Evolutionary conservation across 1,140 invertebrate genomes (phyloP).

Genomic region (Drosophila willistoni): DNA sequence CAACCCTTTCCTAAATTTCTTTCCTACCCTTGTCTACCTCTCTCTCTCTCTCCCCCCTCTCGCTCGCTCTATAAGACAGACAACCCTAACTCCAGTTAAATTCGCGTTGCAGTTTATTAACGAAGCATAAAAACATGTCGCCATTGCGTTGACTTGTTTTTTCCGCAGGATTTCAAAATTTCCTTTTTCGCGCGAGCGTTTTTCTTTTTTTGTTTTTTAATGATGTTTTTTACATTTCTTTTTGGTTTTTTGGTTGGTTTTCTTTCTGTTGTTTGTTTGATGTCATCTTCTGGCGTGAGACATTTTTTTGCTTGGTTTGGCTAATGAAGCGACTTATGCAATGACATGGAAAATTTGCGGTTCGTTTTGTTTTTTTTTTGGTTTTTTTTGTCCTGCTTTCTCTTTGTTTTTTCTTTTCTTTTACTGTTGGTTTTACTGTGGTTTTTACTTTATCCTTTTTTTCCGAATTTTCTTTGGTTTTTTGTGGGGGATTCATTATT

Average conservation of each 20-base stretch:
- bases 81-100: constrained; percentile 33
- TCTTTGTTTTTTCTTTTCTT: constrained; percentile 23
- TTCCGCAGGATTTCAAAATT: constrained; percentile 43
- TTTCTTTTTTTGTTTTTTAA: constrained; percentile 52
- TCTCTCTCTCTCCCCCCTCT: not conserved
- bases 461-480: constrained; percentile 6
- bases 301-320: constrained; percentile 53
- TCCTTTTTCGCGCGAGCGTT: constrained; percentile 9
- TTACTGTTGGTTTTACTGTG: constrained; percentile 1
- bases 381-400: constrained; percentile 21
- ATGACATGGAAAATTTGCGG: constrained; percentile 79
- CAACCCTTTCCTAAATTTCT: not conserved
- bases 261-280: constrained; percentile 48
- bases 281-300: constrained; percentile 63
- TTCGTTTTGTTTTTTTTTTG: constrained; percentile 38
- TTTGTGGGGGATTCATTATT: constrained; percentile 27
- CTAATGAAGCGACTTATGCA: constrained; percentile 80
- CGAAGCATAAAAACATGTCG: constrained; percentile 72
- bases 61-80: too few species aligned
- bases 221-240: constrained; percentile 54
- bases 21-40: not conserved
- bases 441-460: constrained; percentile 7
- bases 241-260: constrained; percentile 28
- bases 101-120: constrained; percentile 74
- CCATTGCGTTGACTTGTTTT: constrained; percentile 56